Evolutionary conservation across 1,140 invertebrate species (phyloP).

Genomic region (Drosophila obscura): DNA sequence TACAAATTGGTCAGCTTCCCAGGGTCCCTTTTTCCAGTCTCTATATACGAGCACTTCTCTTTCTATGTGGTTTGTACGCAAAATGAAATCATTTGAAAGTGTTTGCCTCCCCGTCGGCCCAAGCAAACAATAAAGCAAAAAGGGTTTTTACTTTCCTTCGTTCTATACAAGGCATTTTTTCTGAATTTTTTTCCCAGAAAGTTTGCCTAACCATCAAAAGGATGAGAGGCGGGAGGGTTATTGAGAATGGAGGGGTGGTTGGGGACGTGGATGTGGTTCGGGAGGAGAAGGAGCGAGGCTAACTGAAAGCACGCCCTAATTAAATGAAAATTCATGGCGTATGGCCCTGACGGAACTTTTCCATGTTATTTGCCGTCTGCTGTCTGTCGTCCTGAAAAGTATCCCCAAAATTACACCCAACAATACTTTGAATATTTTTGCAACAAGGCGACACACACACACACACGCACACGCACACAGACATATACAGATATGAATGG

Average conservation of each 20-base stretch:
- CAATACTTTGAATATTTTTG: slow-evolving; percentile 66
- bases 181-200: slow-evolving; percentile 36
- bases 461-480: background rate
- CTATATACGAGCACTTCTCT: background rate
- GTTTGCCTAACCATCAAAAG: slow-evolving; percentile 73
- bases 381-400: slow-evolving; percentile 44
- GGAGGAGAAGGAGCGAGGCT: slow-evolving; percentile 4
- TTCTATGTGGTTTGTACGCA: slow-evolving; percentile 60
- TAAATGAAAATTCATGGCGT: slow-evolving; percentile 82
- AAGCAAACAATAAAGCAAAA: slow-evolving; percentile 74
- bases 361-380: slow-evolving; percentile 48
- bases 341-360: slow-evolving; percentile 68
- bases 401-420: slow-evolving; percentile 71
- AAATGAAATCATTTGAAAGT: slow-evolving; percentile 81
- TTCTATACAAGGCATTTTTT: slow-evolving; percentile 8
- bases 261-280: slow-evolving; percentile 6
- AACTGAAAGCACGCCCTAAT: slow-evolving; percentile 58
- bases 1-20: slow-evolving; percentile 50
- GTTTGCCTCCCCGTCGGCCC: slow-evolving; percentile 43
- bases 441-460: slow-evolving; percentile 35
- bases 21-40: slow-evolving; percentile 1
- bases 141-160: slow-evolving; percentile 49
- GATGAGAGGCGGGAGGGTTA: slow-evolving; percentile 38
- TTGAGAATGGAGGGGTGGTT: background rate
- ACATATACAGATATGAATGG: background rate